These are phyloP conservation scores for Mimas tiliae DNA, from an alignment of 2,888 invertebrate species.

Conservation along the genomic window DNA sequence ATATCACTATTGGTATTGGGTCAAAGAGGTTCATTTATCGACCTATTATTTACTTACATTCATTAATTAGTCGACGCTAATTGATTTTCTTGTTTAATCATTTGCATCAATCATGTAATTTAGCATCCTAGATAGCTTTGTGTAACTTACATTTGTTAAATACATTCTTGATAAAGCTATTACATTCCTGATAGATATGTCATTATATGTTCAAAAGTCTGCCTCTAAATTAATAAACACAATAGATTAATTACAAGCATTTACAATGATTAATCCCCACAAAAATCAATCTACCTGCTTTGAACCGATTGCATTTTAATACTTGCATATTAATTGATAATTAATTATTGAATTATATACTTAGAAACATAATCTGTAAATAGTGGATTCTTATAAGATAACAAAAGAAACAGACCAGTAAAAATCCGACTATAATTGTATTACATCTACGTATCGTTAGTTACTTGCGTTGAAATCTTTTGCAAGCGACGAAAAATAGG, in stretches of 20 bases:
- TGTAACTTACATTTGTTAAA: conserved; percentile 5
- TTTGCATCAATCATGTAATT: conserved; percentile 30
- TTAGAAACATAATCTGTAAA: too few relatives aligned
- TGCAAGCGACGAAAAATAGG: conserved; percentile 45
- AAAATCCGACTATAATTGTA: neutral
- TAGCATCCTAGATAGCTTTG: conserved; percentile 12
- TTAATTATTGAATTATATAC: neutral
- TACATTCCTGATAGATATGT: neutral
- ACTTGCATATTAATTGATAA: neutral
- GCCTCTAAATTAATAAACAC: neutral
- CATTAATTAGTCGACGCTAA: conserved; percentile 37
- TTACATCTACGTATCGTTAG: conserved; percentile 13
- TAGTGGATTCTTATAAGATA: neutral
- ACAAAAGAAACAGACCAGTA: neutral
- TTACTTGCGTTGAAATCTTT: conserved; percentile 79
- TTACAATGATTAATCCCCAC: neutral
- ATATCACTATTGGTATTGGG: conserved; percentile 54
- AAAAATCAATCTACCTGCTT: conserved; percentile 17
- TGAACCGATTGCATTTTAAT: neutral
- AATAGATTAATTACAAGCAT: neutral
- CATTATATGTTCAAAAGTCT: neutral
- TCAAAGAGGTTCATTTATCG: conserved; percentile 49
- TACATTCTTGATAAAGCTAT: conserved; percentile 1
- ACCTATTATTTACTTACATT: conserved; percentile 47
- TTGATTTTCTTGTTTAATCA: conserved; percentile 36